Percentiles rank a stretch among this genome's conserved stretches.
Evolutionary conservation across 2,888 invertebrate species (phyloP).

Genomic region (Hypselothyrea guttata): DNA sequence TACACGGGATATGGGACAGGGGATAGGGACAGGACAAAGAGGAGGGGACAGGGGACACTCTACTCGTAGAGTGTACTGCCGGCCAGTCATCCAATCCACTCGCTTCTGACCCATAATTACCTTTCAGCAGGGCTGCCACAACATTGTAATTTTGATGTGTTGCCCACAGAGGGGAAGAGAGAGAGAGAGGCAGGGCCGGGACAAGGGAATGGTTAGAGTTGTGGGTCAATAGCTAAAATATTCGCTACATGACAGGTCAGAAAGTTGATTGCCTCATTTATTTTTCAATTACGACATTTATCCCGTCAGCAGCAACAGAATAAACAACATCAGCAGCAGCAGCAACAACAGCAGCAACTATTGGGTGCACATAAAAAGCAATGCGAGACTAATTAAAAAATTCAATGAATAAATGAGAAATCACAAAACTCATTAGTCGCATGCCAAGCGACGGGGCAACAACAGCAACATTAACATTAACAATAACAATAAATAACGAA

Average conservation of each 20-base stretch:
- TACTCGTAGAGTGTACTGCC: conserved; percentile 20
- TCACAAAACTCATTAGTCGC: conserved; percentile 74
- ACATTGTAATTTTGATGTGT: conserved; percentile 67
- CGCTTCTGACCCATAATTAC: conserved; percentile 62
- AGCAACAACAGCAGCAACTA: conserved; percentile 24
- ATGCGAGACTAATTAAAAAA: conserved; percentile 72
- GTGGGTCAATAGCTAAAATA: conserved; percentile 74
- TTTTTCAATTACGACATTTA: conserved; percentile 78
- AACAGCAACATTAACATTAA: conserved; percentile 32
- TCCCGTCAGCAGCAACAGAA: conserved; percentile 45
- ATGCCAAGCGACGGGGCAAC: conserved; percentile 57
- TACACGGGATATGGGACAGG: not conserved
- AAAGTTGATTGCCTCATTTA: conserved; percentile 75
- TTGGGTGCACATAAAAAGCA: conserved; percentile 52
- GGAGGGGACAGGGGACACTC: not conserved
- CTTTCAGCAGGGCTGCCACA: conserved; percentile 61
- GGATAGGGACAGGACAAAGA: not conserved
- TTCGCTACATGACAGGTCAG: conserved; percentile 75
- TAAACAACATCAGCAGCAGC: conserved; percentile 17
- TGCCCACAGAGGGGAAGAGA: conserved; percentile 40
- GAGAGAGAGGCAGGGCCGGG: not conserved
- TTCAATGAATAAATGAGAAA: conserved; percentile 75
- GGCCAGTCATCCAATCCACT: conserved; percentile 35
- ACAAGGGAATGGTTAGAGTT: conserved; percentile 12
- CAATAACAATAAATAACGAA: conserved; percentile 39